Evolutionary conservation across 2,888 invertebrate species (phyloP).

Genomic region (Scaptodrosophila latifasciaeformis): DNA sequence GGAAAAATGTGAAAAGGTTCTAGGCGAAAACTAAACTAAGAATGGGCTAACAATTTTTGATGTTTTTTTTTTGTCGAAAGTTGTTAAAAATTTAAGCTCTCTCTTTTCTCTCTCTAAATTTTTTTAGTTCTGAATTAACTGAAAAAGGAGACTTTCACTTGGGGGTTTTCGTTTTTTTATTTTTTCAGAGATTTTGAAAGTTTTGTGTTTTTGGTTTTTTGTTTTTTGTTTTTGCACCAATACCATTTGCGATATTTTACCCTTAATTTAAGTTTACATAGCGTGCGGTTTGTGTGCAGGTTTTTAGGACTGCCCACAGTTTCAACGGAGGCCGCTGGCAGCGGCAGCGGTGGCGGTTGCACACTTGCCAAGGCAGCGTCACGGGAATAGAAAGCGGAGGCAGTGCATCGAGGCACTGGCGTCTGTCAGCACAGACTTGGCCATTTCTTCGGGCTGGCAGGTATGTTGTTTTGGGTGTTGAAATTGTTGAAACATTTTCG

Average conservation of each 20-base stretch:
- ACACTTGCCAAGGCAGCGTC: slow-evolving; percentile 31
- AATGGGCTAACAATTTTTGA: no score
- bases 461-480: slow-evolving; percentile 9
- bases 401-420: not conserved
- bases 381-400: slow-evolving; percentile 20
- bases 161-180: slow-evolving; percentile 6
- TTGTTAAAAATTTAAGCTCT: not conserved
- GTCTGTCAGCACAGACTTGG: no score
- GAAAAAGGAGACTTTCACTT: not conserved
- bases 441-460: no score
- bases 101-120: not conserved
- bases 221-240: slow-evolving; percentile 64
- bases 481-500: slow-evolving; percentile 18
- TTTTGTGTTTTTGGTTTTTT: slow-evolving; percentile 30
- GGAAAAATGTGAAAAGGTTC: no score
- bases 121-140: slow-evolving; percentile 5
- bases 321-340: slow-evolving; percentile 5
- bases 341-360: slow-evolving; percentile 30
- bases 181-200: slow-evolving; percentile 16
- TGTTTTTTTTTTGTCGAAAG: no score
- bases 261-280: slow-evolving; percentile 70
- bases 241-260: slow-evolving; percentile 74
- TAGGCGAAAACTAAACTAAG: slow-evolving; percentile 7
- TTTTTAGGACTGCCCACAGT: slow-evolving; percentile 6
- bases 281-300: slow-evolving; percentile 42